A percentile compares a stretch with the other conserved stretches of the same genome.
These are phyloP conservation scores for Drosophila siamana DNA, from an alignment of 2,888 invertebrate species.

Conservation along the genomic window DNA sequence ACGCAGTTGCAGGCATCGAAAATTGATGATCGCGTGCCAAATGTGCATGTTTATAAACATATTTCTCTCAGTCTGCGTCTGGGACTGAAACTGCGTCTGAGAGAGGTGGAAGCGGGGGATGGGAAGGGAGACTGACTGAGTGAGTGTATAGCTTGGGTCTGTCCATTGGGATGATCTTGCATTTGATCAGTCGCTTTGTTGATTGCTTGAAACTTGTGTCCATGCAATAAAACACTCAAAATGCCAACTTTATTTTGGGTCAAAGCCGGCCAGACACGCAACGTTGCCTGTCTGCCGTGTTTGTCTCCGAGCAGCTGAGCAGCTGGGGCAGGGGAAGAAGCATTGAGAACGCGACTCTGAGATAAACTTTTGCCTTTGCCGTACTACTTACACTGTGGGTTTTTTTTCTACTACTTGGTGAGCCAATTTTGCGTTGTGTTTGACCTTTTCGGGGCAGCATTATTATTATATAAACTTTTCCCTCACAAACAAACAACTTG, in stretches of 20 bases:
- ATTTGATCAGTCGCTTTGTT: slow-evolving; percentile 81
- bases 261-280: slow-evolving; percentile 79
- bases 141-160: slow-evolving; percentile 52
- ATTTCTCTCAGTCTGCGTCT: slow-evolving; percentile 53
- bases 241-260: slow-evolving; percentile 82
- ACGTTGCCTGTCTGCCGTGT: slow-evolving; percentile 65
- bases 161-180: slow-evolving; percentile 77
- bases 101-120: too few species aligned
- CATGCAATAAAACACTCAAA: slow-evolving; percentile 82
- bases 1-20: slow-evolving; percentile 69
- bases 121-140: slow-evolving; percentile 6
- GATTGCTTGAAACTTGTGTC: slow-evolving; percentile 82
- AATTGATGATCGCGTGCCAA: slow-evolving; percentile 81
- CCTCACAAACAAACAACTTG: slow-evolving; percentile 18
- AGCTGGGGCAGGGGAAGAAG: slow-evolving; percentile 8
- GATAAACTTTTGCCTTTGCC: slow-evolving; percentile 65
- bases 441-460: slow-evolving; percentile 67
- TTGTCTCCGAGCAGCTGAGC: slow-evolving; percentile 26
- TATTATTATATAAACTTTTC: slow-evolving; percentile 31
- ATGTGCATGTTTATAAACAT: slow-evolving; percentile 81
- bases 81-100: not conserved
- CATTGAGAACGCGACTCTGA: slow-evolving; percentile 17
- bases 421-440: slow-evolving; percentile 74
- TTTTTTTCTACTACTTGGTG: slow-evolving; percentile 27
- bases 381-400: slow-evolving; percentile 8